Evolutionary conservation across 2,888 invertebrate species (phyloP).

Genomic region (Anticlea derivata): DNA sequence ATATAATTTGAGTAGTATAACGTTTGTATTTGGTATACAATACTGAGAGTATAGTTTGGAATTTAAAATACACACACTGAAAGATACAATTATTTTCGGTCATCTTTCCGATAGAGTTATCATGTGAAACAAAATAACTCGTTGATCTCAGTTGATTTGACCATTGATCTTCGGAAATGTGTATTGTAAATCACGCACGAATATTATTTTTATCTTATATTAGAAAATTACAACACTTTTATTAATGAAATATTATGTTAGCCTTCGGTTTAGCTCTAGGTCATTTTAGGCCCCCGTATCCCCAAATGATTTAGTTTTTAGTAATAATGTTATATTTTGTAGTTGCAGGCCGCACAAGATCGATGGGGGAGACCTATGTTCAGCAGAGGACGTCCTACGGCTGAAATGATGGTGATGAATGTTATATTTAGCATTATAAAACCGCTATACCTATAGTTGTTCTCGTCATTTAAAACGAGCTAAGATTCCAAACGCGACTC

Average conservation of each 20-base stretch:
- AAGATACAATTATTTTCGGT: neutral
- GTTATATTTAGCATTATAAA: neutral
- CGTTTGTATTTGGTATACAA: constrained; percentile 26
- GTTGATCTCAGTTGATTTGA: neutral
- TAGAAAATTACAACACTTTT: neutral
- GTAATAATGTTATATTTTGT: too few relatives aligned
- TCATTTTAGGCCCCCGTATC: neutral
- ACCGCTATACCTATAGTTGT: too few relatives aligned
- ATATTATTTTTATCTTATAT: neutral
- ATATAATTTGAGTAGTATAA: constrained; percentile 10
- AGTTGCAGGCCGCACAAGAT: too few relatives aligned
- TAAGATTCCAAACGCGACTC: neutral
- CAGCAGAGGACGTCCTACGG: too few relatives aligned
- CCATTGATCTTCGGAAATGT: neutral
- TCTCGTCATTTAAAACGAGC: neutral
- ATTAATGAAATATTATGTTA: constrained; percentile 4
- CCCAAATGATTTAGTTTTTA: neutral
- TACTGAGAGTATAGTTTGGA: constrained; percentile 21
- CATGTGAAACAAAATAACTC: neutral
- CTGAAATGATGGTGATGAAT: too few relatives aligned
- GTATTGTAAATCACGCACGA: constrained; percentile 1
- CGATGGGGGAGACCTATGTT: too few relatives aligned
- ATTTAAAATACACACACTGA: constrained; percentile 14
- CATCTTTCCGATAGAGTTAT: neutral
- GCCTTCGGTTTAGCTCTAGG: neutral